A percentile compares a stretch with the other conserved stretches of the same genome.
Evolutionary conservation across 2,888 invertebrate species (phyloP).

Genomic region (Hypolimnas misippus): DNA sequence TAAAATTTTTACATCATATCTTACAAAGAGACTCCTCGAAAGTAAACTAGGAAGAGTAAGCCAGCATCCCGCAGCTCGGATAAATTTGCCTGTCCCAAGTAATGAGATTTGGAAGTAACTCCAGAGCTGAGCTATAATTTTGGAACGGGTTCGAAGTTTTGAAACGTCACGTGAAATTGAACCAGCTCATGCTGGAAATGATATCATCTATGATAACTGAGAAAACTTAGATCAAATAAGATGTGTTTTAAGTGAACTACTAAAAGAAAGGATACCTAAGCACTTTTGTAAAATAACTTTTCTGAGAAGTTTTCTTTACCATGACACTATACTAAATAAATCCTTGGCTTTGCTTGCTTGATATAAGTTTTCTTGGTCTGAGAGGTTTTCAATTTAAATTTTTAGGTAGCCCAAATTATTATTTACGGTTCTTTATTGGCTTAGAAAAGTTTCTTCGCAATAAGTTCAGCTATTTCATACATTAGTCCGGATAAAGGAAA

Average conservation of each 20-base stretch:
- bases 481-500: too few species aligned
- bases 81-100: constrained; percentile 40
- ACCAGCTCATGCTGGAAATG: constrained; percentile 27
- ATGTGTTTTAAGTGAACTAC: constrained; percentile 7
- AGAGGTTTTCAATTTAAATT: too few species aligned
- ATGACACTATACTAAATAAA: neutral
- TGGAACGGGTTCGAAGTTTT: constrained; percentile 36
- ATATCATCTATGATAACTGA: constrained; percentile 34
- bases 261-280: neutral
- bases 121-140: constrained; percentile 38
- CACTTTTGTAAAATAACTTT: constrained; percentile 4
- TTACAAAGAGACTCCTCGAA: constrained; percentile 2
- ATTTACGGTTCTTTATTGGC: too few species aligned
- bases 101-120: constrained; percentile 41
- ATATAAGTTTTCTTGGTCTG: neutral
- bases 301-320: neutral
- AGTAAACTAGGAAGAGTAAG: constrained; percentile 27
- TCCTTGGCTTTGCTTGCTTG: neutral
- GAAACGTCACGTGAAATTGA: constrained; percentile 38
- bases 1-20: constrained; percentile 19
- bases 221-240: constrained; percentile 22
- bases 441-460: too few species aligned
- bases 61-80: constrained; percentile 24
- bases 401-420: too few species aligned
- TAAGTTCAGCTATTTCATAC: too few species aligned